phyloP scores from a whole-genome alignment of 1,140 invertebrate genomes.

The Pollicipes pollicipes region DNA sequence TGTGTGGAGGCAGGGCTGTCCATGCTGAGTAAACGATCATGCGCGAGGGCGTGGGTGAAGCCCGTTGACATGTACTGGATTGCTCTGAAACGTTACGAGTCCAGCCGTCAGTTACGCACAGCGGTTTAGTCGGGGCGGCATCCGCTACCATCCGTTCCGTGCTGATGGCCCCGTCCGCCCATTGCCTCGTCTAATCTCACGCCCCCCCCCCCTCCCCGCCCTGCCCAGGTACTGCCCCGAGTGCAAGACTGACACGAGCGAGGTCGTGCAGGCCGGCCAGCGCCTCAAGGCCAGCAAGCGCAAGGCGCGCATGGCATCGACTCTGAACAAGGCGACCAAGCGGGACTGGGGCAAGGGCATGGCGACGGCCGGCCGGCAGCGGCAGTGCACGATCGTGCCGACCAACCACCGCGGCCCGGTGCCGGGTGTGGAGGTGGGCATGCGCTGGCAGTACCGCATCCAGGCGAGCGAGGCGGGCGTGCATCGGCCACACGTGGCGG shows the following conservation, averaged over 20 bases:
- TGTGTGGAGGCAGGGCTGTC: too few relatives aligned
- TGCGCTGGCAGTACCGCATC: slow-evolving; percentile 59
- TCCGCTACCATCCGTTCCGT: too few relatives aligned
- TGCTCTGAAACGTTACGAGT: too few relatives aligned
- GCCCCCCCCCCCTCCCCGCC: too few relatives aligned
- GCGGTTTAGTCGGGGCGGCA: too few relatives aligned
- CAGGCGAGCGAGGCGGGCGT: slow-evolving; percentile 66
- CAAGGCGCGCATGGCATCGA: slow-evolving; percentile 42
- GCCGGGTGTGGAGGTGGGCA: slow-evolving; percentile 70
- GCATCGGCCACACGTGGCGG: slow-evolving; percentile 62
- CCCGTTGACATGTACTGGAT: too few relatives aligned
- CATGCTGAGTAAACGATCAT: too few relatives aligned
- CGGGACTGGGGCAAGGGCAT: slow-evolving; percentile 72
- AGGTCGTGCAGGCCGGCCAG: slow-evolving; percentile 57
- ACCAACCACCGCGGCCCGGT: slow-evolving; percentile 60
- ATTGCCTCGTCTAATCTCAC: too few relatives aligned
- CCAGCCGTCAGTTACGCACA: too few relatives aligned
- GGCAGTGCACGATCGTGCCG: slow-evolving; percentile 47
- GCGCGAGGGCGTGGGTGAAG: too few relatives aligned
- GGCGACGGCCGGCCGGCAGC: slow-evolving; percentile 57
- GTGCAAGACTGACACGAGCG: slow-evolving; percentile 54
- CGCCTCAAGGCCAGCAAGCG: slow-evolving; percentile 47
- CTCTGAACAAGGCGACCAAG: slow-evolving; percentile 25
- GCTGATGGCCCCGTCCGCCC: too few relatives aligned
- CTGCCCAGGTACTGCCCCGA: slow-evolving; percentile 50